Evolutionary conservation across 2,797 vertebrate species (phyloP), one percentile per base, ranked within the genome.

Genomic region (Sebastes nivosus): DNA sequence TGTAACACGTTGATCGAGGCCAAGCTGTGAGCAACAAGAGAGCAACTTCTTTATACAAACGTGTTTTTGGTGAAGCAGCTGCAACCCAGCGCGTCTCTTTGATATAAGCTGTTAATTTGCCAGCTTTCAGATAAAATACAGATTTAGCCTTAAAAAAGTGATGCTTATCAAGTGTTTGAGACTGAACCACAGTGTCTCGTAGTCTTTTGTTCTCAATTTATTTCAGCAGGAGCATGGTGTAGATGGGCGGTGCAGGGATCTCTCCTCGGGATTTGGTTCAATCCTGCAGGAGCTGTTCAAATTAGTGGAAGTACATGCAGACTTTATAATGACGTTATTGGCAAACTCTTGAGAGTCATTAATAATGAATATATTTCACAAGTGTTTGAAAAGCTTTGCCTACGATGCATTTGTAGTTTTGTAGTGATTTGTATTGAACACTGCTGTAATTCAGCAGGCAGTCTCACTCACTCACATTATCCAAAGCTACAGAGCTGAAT

Each of bases 221-320:
- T 72, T 54, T 63, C 16, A 69, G 72, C 61, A 80, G 76, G 27
- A 68, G 36, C 52, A 18, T 80, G 80, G 75, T 72, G 86, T 75
- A 59, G 75, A 82, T 74, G 87, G 87, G 82, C 74, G 87, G 82
- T 83, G 90, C 86, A 64, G 60, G 16, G 70, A 18, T 58, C 36
- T 73, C 77, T 79, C 67, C 77, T 77, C 61, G 1, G 74, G 81
- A 72, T 72, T 69, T 71, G 77, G 46, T 74, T 10, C 8, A 88
- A 75, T 80, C 86, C 88, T 77, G 81, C 76, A 75, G 78, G 80
- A 80, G 66, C 59, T 77, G 80, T 71, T 78, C 38, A 77, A 27
- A 86, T 82, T 42, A 75, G 36, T 52, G 64, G 58, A 69, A 80
- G 13, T 55, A 46, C 57, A 60, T 34, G 32, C 57, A 57, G 59